phyloP scores from a whole-genome alignment of 1,140 invertebrate genomes.

The Eupeodes corollae region DNA sequence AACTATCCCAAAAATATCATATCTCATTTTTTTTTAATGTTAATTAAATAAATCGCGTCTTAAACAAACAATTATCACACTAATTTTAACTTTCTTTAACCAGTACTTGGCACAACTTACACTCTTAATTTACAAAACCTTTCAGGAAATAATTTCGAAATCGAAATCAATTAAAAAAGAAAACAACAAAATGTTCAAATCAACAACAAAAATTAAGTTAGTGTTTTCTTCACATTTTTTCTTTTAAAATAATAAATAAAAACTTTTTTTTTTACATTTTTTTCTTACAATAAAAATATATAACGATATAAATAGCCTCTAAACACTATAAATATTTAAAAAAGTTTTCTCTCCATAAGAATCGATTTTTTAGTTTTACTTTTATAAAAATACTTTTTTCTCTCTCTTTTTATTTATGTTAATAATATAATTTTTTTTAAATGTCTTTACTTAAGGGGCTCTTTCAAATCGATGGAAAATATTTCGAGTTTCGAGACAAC shows the following conservation, averaged over 20 bases:
- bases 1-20: not conserved
- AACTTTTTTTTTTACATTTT: not conserved
- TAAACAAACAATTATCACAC: conserved; percentile 11
- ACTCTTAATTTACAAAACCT: conserved; percentile 7
- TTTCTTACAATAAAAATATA: conserved; percentile 4
- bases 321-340: conserved; percentile 21
- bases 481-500: not conserved
- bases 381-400: not conserved
- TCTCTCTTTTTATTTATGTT: not conserved
- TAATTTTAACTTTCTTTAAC: conserved; percentile 15
- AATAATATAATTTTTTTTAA: not conserved
- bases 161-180: conserved; percentile 6
- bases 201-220: not conserved
- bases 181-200: conserved; percentile 4
- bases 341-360: not conserved
- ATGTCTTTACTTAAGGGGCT: not conserved
- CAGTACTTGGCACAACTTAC: conserved; percentile 37
- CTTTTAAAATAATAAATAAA: conserved; percentile 7
- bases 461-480: too few species aligned
- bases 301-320: conserved; percentile 36
- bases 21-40: not conserved
- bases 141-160: conserved; percentile 5
- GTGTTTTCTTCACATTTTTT: conserved; percentile 5
- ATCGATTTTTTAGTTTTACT: not conserved
- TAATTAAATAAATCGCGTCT: conserved; percentile 28